Conservation (phyloP, 2,797 vertebrate genomes). For the Intellagama lesueurii region DNA sequence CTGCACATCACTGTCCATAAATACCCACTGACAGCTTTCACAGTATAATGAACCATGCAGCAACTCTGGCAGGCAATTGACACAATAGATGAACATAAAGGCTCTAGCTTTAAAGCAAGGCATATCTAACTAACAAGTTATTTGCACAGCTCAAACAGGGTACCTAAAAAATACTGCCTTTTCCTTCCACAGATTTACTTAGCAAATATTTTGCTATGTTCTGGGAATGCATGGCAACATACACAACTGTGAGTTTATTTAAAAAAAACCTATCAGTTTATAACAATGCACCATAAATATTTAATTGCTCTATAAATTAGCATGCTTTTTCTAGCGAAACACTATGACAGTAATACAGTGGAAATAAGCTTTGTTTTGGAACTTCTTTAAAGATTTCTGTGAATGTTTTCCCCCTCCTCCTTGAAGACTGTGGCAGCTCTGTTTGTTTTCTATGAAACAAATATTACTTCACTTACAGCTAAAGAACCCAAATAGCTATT, state of each 20-base stretch:
- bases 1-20: slow-evolving; percentile 79
- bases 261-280: background rate
- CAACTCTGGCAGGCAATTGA: slow-evolving; percentile 74
- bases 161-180: slow-evolving; percentile 44
- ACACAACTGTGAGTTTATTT: background rate
- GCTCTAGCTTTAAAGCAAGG: slow-evolving; percentile 61
- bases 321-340: slow-evolving; percentile 60
- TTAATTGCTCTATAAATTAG: background rate
- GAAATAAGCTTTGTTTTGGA: slow-evolving; percentile 30
- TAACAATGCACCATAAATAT: background rate
- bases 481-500: background rate
- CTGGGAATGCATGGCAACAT: slow-evolving; percentile 38
- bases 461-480: background rate
- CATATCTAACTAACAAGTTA: slow-evolving; percentile 59
- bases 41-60: slow-evolving; percentile 77
- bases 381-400: slow-evolving; percentile 45
- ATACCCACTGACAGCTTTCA: slow-evolving; percentile 73
- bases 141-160: slow-evolving; percentile 39
- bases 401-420: slow-evolving; percentile 59
- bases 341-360: slow-evolving; percentile 35
- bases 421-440: background rate
- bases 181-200: slow-evolving; percentile 40
- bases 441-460: background rate
- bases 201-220: background rate
- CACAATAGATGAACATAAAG: slow-evolving; percentile 71